These are phyloP conservation scores for Mus caroli DNA, from an alignment of 2,797 vertebrate species.

Conservation along the genomic window DNA sequence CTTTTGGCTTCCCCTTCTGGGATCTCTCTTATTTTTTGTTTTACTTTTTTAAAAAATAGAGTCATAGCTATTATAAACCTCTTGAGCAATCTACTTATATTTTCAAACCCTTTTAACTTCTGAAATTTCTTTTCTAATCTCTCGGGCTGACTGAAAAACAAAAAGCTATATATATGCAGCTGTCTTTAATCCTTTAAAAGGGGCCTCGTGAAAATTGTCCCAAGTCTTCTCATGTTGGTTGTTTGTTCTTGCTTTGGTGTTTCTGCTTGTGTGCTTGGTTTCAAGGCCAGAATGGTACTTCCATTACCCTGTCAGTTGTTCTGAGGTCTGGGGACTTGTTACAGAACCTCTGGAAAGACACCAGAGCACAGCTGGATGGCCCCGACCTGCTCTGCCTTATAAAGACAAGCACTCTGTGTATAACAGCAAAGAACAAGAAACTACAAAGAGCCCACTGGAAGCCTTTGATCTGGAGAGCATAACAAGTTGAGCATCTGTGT, in stretches of 20 bases:
- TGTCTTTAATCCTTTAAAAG: not conserved
- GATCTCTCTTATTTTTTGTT: not conserved
- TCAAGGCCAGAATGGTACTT: not conserved
- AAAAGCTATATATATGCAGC: not conserved
- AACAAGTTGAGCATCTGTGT: not conserved
- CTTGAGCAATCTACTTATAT: not conserved
- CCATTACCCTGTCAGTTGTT: not conserved
- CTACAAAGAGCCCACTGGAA: not conserved
- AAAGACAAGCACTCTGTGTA: not conserved
- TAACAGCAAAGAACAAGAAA: not conserved
- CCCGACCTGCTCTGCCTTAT: not conserved
- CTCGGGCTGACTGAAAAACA: not conserved
- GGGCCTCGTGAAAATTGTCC: not conserved
- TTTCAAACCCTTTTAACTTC: not conserved
- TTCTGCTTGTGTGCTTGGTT: not conserved
- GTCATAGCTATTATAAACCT: not conserved
- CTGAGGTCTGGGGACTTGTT: not conserved
- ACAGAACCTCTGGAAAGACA: not conserved
- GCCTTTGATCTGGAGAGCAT: not conserved
- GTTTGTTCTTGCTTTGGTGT: not conserved
- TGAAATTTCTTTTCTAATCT: slow-evolving; percentile 4
- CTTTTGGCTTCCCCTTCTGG: not conserved
- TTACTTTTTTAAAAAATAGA: not conserved
- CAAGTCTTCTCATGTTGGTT: not conserved
- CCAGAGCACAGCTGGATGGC: not conserved